Base-by-base conservation (phyloP, 2,888 invertebrate species). In the Acholoe squamosa region DNA sequence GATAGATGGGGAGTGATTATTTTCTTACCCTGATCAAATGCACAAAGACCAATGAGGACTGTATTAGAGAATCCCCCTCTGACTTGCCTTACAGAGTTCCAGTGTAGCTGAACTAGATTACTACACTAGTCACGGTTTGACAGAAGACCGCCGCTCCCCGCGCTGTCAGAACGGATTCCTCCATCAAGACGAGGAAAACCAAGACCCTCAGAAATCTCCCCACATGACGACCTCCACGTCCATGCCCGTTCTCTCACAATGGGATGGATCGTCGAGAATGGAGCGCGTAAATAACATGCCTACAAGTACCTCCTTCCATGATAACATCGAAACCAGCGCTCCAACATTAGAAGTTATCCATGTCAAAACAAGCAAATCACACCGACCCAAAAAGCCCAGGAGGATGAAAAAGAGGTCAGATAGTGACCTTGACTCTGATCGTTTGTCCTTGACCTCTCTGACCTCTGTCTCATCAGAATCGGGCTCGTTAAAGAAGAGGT, bases 341-440 rank as follows among this genome's bases (percentile, higher is more conserved):
- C 5, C 25, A 1, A 92, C 90, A 25, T 91, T 94, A n/a, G 93
- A 93, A 91, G 93, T 94, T 84, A 93, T 94, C 51, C 92, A 92
- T n/a, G 92, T 93, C 34, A 93, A 92, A 89, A 90, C 92, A 22
- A 93, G 92, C 22, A 34, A 16, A 43, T 34, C 34, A 19, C 80
- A 80, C 80, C 80, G 80, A 10, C 10, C 76, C 16, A 80, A 80
- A 22, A 33, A 43, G 28, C 51, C 51, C 33, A 3, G 54, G 52
- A 91, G 67, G 51, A 91, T 91, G 77, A 93, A 92, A 80, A 91
- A 91, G 76, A 91, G 89, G 28, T 56, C 77, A n/a, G 89, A 91
- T n/a, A 90, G 52, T n/a, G 76, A 67, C 84, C 25, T 54, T 84
- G 84, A 86, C 86, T 54, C 86, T n/a, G 90, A 90, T 51, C 33